Base-by-base conservation (phyloP, 1,140 invertebrate genomes). In the Bradysia coprophila region DNA sequence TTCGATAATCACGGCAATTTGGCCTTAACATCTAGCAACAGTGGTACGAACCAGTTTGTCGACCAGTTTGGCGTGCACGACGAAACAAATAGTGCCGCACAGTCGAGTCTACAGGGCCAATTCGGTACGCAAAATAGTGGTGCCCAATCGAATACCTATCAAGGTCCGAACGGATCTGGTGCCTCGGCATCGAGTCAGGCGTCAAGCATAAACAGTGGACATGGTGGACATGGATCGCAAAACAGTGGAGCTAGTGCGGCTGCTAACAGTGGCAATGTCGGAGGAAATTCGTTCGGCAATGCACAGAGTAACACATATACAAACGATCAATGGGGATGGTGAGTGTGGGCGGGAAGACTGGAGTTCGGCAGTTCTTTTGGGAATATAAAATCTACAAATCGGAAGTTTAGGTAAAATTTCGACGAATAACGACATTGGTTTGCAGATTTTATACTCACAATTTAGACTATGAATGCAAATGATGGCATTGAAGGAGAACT, bases 111-210 rank as follows among this genome's bases (percentile, higher is more conserved):
- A 15, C 56, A 59, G 43, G 51, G 53, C 38, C 41, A 50, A 40
- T 52, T 44, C n/a, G 57, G 57, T 5, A 46, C 48, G 37, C 41
- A 48, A 4, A 51, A 48, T 4, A 57, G 54, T 21, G 53, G 41
- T 3, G 57, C 57, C 42, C 53, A 59, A 16, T 56, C 57, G 3
- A 49, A 59, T 34, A n/a, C n/a, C n/a, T n/a, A n/a, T n/a, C n/a
- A n/a, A n/a, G n/a, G n/a, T n/a, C n/a, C n/a, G n/a, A n/a, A n/a
- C n/a, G n/a, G n/a, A n/a, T n/a, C n/a, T n/a, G n/a, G n/a, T n/a
- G n/a, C n/a, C n/a, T n/a, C n/a, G n/a, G n/a, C n/a, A n/a, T n/a
- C n/a, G n/a, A n/a, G n/a, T n/a, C n/a, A n/a, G n/a, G n/a, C n/a
- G n/a, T 45, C 55, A 2, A 42, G 45, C 21, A 46, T 54, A 18